Evolutionary conservation across 2,113 vertebrate species (phyloP), one percentile per base, ranked within the genome.

Genomic region (Brachypodius melanocephalos): DNA sequence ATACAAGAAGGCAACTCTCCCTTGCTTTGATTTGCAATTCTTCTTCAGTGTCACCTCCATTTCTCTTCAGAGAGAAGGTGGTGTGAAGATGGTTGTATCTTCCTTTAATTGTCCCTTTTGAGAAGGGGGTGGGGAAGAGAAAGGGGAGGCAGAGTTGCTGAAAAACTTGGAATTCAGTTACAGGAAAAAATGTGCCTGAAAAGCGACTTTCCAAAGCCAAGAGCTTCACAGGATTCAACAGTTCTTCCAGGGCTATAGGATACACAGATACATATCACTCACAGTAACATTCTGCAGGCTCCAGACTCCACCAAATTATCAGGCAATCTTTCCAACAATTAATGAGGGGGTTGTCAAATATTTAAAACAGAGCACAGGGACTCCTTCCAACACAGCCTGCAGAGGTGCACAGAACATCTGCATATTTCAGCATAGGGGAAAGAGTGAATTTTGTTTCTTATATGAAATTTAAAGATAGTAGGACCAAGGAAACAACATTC

Each of bases 251-350:
- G 6, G 1, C 51, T 88, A 46, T 43, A 85, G 86, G 74, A 91
- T 78, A 48, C 40, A 74, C 67, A 88, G 86, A 72, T 88, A 89
- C 4, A 2, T 66, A 84, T 92, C 74, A 21, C 71, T 92, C 75
- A 74, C 40, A 46, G 85, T 89, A 75, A 95, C 83, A 92, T 87
- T 95, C 83, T 90, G 75, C 90, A 95, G 91, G 59, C 78, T 85
- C 43, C 78, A 77, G 45, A 43, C 65, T 88, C 55, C 10, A 14
- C 38, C 10, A 5, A 40, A 16, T 92, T 78, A 71, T 75, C 13
- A 31, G 54, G 62, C 48, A 83, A 59, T 67, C 81, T 87, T 93
- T 94, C 93, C 40, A 67, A 75, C 84, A 95, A 73, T 49, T 92
- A 93, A 91, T 51, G 75, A 88, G 75, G 19, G 40, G 65, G 85